Evolutionary conservation across 2,888 invertebrate genomes (phyloP), one percentile per base, ranked within the genome.

Genomic region (Tribolium freemani): DNA sequence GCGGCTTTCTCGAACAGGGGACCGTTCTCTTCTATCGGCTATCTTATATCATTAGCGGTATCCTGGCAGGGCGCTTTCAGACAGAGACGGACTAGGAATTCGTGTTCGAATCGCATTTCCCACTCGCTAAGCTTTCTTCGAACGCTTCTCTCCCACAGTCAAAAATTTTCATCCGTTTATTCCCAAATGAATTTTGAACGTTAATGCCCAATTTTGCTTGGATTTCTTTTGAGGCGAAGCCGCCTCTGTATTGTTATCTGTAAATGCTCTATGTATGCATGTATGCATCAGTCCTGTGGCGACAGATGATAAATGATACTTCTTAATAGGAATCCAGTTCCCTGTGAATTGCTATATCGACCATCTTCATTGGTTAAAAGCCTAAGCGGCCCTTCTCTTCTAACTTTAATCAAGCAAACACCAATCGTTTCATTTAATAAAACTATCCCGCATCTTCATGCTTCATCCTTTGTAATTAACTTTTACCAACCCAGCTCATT

Each of bases 271-370:
- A 77, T 78, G 79, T 78, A 80, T 80, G 76, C 78, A 80, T 81
- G 81, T 81, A 83, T 83, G 80, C 81, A 83, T 80, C 81, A 80
- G 80, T 77, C 79, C 71, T 76, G 82, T 79, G 81, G 82, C 83
- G 85, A 85, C 85, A 85, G 83, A 85, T 86, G 86, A 86, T 86
- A 85, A 86, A 86, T 86, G 85, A 84, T 85, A 83, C 80, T 82
- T 83, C 82, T 83, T 85, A 86, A 86, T 85, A 84, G 84, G 83
- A 84, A 84, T 85, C 82, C 83, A 82, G 83, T 84, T 85, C 84
- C 82, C 82, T 81, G 82, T 83, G 83, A 83, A 85, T 84, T 83
- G 84, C 83, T 83, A 80, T 82, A 83, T 83, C 82, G 82, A 82
- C 83, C 82, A 81, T 82, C 82, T 81, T 83, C 83, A 83, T 84